A percentile compares a stretch with the other conserved stretches of the same genome.
Conservation (phyloP, 2,888 invertebrate species). For the Beris morrisii region DNA sequence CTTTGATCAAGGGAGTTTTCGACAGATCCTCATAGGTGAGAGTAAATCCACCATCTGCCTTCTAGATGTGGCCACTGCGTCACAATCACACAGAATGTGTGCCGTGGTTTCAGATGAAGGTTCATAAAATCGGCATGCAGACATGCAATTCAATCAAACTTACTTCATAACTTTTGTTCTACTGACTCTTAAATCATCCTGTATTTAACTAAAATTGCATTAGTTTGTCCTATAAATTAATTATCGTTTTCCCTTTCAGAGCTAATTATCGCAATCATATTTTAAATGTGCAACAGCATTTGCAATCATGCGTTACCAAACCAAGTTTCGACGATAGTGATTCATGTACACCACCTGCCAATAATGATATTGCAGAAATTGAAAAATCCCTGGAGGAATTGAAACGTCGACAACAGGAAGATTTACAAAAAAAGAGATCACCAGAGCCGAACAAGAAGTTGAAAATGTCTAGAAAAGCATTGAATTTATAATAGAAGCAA, state of each 20-base stretch:
- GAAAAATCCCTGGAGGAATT: background rate
- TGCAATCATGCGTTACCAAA: slow-evolving; percentile 1
- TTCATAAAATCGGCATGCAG: too few species aligned
- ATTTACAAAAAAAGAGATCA: background rate
- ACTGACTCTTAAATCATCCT: too few species aligned
- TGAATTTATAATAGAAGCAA: slow-evolving; percentile 7
- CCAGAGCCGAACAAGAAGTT: background rate
- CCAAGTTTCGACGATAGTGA: slow-evolving; percentile 30
- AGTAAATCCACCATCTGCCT: too few species aligned
- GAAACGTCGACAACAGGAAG: background rate
- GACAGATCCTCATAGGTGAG: too few species aligned
- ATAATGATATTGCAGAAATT: slow-evolving; percentile 1
- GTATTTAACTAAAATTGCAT: background rate
- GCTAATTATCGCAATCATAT: slow-evolving; percentile 6
- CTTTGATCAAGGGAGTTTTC: too few species aligned
- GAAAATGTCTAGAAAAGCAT: slow-evolving; percentile 15
- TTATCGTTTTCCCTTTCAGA: slow-evolving; percentile 6
- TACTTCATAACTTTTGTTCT: too few species aligned
- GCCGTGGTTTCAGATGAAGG: too few species aligned
- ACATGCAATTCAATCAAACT: too few species aligned
- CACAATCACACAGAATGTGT: too few species aligned
- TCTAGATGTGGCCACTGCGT: too few species aligned
- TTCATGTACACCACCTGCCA: slow-evolving; percentile 17
- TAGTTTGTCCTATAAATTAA: background rate
- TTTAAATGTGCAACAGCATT: slow-evolving; percentile 7